Percentiles rank a stretch among this genome's conserved stretches.
Evolutionary conservation across 1,140 invertebrate genomes (phyloP).

Genomic region (Chymomyza costata): DNA sequence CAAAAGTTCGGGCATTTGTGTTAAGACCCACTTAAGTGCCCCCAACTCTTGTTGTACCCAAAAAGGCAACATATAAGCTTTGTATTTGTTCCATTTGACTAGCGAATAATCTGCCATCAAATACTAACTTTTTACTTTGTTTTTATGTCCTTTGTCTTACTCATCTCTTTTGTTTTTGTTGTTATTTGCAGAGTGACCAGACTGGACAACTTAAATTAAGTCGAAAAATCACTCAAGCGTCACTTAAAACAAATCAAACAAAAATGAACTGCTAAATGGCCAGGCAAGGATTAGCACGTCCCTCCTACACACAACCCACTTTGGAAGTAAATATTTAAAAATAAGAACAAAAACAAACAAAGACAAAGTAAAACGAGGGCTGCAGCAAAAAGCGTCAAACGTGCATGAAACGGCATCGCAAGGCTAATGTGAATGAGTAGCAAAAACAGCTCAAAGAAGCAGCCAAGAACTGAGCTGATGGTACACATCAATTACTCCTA

Average conservation of each 20-base stretch:
- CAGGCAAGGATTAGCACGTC: conserved; percentile 31
- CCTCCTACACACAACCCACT: conserved; percentile 9
- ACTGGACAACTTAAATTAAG: no score
- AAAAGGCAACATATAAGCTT: no score
- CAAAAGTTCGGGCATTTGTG: no score
- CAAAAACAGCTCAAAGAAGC: background rate
- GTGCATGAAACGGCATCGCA: conserved; percentile 43
- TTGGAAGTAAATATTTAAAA: conserved; percentile 28
- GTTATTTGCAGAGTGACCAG: conserved; percentile 21
- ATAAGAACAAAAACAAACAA: conserved; percentile 23
- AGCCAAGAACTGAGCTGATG: conserved; percentile 18
- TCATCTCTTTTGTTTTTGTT: conserved; percentile 1
- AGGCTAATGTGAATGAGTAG: conserved; percentile 28
- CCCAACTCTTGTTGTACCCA: no score
- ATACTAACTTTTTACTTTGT: conserved; percentile 47
- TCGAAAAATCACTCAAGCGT: conserved; percentile 1
- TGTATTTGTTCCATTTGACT: conserved; percentile 23
- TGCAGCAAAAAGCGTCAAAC: conserved; percentile 23
- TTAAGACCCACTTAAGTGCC: no score
- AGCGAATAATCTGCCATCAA: conserved; percentile 34
- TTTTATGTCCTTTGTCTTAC: no score
- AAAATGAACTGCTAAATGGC: conserved; percentile 40
- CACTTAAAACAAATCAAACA: conserved; percentile 32
- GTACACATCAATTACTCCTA: conserved; percentile 43
- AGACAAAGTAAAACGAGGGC: background rate